Percentiles rank a stretch among this genome's conserved stretches.
Conservation (phyloP, 1,140 invertebrate species). For the Linepithema humile region DNA sequence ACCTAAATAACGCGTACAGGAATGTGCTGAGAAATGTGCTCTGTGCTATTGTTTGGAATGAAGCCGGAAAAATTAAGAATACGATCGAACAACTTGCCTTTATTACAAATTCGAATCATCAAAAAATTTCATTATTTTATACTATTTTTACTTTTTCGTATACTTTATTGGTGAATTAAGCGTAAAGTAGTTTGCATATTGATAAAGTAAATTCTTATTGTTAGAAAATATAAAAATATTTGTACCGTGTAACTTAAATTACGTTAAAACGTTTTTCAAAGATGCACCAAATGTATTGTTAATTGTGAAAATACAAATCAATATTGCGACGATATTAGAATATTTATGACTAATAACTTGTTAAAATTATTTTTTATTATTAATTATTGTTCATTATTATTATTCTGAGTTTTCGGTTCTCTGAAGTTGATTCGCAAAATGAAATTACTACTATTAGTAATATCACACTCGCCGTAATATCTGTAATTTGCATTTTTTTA, state of each 20-base stretch:
- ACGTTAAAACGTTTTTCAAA: no score
- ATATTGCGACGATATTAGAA: no score
- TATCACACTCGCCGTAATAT: no score
- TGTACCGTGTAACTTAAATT: no score
- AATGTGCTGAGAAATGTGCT: not conserved
- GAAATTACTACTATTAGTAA: not conserved
- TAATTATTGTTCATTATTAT: no score
- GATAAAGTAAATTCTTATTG: not conserved
- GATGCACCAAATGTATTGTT: no score
- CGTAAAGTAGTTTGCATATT: not conserved
- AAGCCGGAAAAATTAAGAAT: not conserved
- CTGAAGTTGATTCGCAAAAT: no score
- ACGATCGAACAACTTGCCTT: not conserved
- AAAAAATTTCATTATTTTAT: not conserved
- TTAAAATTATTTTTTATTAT: no score
- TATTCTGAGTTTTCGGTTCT: no score
- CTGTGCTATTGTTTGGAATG: not conserved
- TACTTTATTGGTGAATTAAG: not conserved
- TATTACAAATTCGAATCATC: not conserved
- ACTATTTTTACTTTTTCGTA: not conserved
- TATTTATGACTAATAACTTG: no score
- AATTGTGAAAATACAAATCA: no score
- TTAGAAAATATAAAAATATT: not conserved
- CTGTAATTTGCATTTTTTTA: not conserved
- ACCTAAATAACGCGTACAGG: constrained; percentile 7